These are phyloP conservation scores for Sclerodermus sp. DNA, from an alignment of 2,888 invertebrate genomes.

Conservation along the genomic window DNA sequence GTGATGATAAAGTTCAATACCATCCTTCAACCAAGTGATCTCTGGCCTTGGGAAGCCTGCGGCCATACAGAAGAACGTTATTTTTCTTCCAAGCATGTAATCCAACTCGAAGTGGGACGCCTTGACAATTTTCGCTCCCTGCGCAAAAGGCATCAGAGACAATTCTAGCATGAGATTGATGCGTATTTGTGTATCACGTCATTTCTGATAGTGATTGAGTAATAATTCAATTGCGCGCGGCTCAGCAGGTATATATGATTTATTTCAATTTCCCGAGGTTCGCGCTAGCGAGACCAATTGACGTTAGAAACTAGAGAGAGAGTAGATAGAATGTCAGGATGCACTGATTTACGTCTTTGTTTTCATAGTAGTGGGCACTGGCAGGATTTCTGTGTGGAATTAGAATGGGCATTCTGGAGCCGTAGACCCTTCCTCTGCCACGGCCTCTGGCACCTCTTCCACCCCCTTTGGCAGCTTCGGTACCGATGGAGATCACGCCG, in stretches of 20 bases:
- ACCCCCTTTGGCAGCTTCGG: constrained; percentile 40
- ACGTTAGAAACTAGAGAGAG: not conserved
- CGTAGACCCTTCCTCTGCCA: constrained; percentile 58
- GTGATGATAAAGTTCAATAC: constrained; percentile 73
- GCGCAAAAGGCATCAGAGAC: constrained; percentile 9
- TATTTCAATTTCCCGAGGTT: too few relatives aligned
- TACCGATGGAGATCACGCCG: constrained; percentile 15
- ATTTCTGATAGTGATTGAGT: too few relatives aligned
- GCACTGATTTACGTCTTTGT: constrained; percentile 64
- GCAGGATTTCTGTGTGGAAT: constrained; percentile 64
- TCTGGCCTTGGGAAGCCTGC: constrained; percentile 71
- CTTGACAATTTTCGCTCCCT: constrained; percentile 73
- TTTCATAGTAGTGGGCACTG: constrained; percentile 65
- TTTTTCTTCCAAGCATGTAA: constrained; percentile 74
- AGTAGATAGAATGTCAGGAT: not conserved
- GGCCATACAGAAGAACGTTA: constrained; percentile 76
- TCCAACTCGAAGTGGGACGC: constrained; percentile 74
- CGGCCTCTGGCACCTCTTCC: constrained; percentile 43
- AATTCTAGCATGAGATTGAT: too few relatives aligned
- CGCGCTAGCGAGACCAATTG: too few relatives aligned
- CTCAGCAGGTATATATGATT: too few relatives aligned
- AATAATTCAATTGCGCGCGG: too few relatives aligned
- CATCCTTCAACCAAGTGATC: constrained; percentile 79
- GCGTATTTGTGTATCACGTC: too few relatives aligned
- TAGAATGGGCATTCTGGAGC: constrained; percentile 61